A percentile compares a stretch with the other conserved stretches of the same genome.
Conservation (phyloP, 1,140 invertebrate species). For the Lepeophtheirus salmonis region DNA sequence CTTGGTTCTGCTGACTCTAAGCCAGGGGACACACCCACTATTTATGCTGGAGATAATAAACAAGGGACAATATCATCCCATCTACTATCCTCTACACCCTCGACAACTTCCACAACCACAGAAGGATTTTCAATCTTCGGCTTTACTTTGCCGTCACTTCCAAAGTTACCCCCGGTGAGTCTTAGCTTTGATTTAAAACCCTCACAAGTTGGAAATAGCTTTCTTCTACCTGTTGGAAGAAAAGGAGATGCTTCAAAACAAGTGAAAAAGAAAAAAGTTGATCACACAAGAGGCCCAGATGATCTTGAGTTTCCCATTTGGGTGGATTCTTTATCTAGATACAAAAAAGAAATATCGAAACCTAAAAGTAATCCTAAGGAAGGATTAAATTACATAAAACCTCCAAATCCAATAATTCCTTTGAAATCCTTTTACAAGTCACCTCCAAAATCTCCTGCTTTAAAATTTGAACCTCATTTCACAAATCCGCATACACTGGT, state of each 20-base stretch:
- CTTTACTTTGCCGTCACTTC: slow-evolving; percentile 8
- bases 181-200: slow-evolving; percentile 11
- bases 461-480: not conserved
- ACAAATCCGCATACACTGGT: not conserved
- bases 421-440: not conserved
- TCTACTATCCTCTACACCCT: not conserved
- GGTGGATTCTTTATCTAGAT: slow-evolving; percentile 1
- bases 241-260: slow-evolving; percentile 7
- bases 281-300: slow-evolving; percentile 12
- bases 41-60: slow-evolving; percentile 20
- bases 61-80: not conserved
- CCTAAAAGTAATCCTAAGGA: not conserved
- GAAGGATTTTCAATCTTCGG: slow-evolving; percentile 12
- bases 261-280: not conserved
- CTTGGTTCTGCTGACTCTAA: slow-evolving; percentile 7
- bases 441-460: not conserved
- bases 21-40: slow-evolving; percentile 22
- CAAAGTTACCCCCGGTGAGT: slow-evolving; percentile 6
- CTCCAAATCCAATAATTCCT: slow-evolving; percentile 1
- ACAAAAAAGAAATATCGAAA: not conserved
- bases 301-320: slow-evolving; percentile 12
- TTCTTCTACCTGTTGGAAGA: slow-evolving; percentile 5
- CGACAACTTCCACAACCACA: not conserved
- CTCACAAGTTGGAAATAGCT: not conserved
- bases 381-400: not conserved